Percentiles rank a stretch among this genome's conserved stretches.
Conservation (phyloP, 2,888 invertebrate species). For the Metacarcinus magister region DNA sequence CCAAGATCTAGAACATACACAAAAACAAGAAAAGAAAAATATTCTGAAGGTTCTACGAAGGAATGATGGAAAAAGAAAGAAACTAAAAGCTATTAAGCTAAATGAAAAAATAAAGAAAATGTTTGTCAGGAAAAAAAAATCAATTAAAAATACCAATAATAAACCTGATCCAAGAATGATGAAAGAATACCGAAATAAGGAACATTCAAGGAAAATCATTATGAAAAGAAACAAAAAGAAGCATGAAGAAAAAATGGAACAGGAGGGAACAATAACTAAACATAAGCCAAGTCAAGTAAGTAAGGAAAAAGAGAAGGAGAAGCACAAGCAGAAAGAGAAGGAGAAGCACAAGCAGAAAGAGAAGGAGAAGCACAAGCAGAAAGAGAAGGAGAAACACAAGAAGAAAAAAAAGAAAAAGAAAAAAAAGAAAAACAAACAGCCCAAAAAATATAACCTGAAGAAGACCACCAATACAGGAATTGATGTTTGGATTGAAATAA, state of each 20-base stretch:
- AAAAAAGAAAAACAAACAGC: neutral
- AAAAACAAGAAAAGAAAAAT: too few relatives aligned
- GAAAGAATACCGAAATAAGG: too few relatives aligned
- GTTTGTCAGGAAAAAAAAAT: too few relatives aligned
- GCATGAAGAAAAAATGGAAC: neutral
- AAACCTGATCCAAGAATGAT: too few relatives aligned
- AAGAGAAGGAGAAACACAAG: neutral
- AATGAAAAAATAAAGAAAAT: too few relatives aligned
- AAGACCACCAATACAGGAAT: conserved; percentile 49
- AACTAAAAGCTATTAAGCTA: too few relatives aligned
- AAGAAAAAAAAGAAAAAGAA: conserved; percentile 39
- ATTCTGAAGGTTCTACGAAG: too few relatives aligned
- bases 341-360: neutral
- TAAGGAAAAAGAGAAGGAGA: neutral
- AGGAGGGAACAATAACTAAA: neutral
- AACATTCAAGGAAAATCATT: neutral
- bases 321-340: neutral
- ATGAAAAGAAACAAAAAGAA: neutral
- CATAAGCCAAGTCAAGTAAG: neutral
- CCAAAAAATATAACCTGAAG: conserved; percentile 54
- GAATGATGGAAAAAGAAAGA: too few relatives aligned
- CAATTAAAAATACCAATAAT: too few relatives aligned
- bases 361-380: neutral
- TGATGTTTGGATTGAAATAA: conserved; percentile 55
- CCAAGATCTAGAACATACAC: too few relatives aligned